Evolutionary conservation across 92 coral and sea anemone species (phyloP).

Genomic region (Montipora capitata): DNA sequence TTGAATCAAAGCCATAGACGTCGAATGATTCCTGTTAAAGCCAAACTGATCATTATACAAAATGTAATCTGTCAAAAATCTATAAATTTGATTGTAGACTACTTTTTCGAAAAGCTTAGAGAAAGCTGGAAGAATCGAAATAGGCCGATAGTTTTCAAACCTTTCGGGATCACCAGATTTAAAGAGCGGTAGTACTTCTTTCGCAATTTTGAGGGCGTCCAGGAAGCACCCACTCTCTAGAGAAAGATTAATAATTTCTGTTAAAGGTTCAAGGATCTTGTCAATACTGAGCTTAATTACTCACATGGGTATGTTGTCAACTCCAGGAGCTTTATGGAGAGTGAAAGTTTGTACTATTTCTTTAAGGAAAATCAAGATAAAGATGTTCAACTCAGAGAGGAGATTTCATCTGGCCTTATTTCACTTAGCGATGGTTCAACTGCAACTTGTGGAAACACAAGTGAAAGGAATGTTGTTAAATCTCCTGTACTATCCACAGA

Average conservation of each 20-base stretch:
- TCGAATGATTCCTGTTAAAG: constrained; percentile 24
- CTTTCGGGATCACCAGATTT: constrained; percentile 29
- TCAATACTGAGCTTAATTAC: constrained; percentile 21
- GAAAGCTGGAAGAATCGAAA: constrained; percentile 45
- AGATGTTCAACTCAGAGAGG: too few species aligned
- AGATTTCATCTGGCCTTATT: too few species aligned
- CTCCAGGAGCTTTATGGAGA: constrained; percentile 20
- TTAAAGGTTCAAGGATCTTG: constrained; percentile 22
- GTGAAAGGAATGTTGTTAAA: too few species aligned
- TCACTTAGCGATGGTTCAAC: too few species aligned
- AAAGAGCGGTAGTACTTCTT: constrained; percentile 38
- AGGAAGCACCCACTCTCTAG: background rate
- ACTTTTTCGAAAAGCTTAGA: constrained; percentile 54
- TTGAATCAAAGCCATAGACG: too few species aligned
- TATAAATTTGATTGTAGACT: constrained; percentile 21
- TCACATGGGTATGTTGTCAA: constrained; percentile 23
- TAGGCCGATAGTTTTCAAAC: constrained; percentile 59
- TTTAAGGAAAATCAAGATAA: too few species aligned
- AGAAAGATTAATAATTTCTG: too few species aligned
- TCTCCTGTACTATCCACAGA: too few species aligned
- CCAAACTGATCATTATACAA: constrained; percentile 46
- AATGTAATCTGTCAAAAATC: constrained; percentile 1
- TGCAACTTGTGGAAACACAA: too few species aligned
- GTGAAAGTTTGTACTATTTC: constrained; percentile 4
- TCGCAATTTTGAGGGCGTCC: constrained; percentile 40